Evolutionary conservation across 2,888 invertebrate species (phyloP).

Genomic region (Allophyes oxyacanthae): DNA sequence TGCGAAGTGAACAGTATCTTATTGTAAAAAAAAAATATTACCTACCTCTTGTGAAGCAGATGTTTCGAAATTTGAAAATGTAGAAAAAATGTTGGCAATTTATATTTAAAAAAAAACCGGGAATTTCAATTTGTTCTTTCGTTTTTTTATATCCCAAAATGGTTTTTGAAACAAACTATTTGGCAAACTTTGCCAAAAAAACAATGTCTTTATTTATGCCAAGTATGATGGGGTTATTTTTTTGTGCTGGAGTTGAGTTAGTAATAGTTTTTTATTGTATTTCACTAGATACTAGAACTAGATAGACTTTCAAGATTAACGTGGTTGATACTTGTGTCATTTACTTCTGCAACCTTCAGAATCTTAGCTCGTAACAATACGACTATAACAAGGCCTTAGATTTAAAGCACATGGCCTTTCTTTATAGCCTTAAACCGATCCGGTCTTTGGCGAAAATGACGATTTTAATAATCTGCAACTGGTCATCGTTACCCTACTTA

Average conservation of each 20-base stretch:
- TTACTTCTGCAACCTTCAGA: neutral
- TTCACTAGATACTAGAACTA: no score
- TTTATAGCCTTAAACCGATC: slow-evolving; percentile 5
- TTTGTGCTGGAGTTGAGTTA: neutral
- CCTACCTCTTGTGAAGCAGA: slow-evolving; percentile 44
- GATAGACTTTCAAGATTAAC: no score
- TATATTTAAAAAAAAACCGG: slow-evolving; percentile 7
- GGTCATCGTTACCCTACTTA: slow-evolving; percentile 39
- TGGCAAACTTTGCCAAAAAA: neutral
- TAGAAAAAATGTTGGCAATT: slow-evolving; percentile 35
- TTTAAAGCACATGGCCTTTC: slow-evolving; percentile 19
- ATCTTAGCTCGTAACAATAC: slow-evolving; percentile 2
- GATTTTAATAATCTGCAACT: slow-evolving; percentile 31
- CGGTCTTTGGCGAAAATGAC: slow-evolving; percentile 7
- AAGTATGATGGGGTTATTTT: no score
- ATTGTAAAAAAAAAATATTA: slow-evolving; percentile 39
- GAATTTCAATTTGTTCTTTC: slow-evolving; percentile 15
- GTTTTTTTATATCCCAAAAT: neutral
- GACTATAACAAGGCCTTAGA: slow-evolving; percentile 17
- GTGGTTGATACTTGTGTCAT: no score
- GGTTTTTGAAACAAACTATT: slow-evolving; percentile 2
- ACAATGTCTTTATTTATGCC: neutral
- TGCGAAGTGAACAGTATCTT: slow-evolving; percentile 71
- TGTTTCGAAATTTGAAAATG: slow-evolving; percentile 43
- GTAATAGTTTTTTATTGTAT: no score